phyloP scores from a whole-genome alignment of 2,888 invertebrate genomes.

The Lasius fuliginosus region DNA sequence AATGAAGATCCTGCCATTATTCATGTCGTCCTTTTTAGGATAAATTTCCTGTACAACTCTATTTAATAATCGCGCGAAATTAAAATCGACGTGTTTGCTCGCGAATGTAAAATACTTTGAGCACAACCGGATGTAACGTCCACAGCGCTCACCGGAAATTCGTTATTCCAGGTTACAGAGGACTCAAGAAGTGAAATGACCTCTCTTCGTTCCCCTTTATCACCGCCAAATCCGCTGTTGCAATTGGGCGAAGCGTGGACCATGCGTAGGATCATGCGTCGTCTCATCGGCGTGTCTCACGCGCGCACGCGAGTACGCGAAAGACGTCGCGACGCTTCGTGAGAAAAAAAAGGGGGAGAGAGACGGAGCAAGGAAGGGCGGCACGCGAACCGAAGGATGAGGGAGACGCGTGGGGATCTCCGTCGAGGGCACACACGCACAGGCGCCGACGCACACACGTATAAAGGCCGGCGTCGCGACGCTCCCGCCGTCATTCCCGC shows the following conservation, averaged over 20 bases:
- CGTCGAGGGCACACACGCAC: constrained; percentile 55
- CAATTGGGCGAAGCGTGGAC: background rate
- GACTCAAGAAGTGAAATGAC: background rate
- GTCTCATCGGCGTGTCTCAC: background rate
- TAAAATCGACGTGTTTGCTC: background rate
- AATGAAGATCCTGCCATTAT: background rate
- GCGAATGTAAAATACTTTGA: background rate
- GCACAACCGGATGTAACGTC: background rate
- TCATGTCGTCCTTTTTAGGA: background rate
- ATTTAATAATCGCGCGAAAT: background rate
- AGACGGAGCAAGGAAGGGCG: background rate
- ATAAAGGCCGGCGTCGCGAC: constrained; percentile 83
- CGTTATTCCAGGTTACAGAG: background rate
- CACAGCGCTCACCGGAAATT: constrained; percentile 4
- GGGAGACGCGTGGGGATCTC: constrained; percentile 39
- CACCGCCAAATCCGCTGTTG: background rate
- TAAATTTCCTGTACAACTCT: background rate
- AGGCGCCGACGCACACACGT: constrained; percentile 70
- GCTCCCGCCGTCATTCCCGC: constrained; percentile 83
- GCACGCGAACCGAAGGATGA: constrained; percentile 24
- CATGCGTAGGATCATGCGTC: background rate
- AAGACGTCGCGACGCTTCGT: constrained; percentile 27
- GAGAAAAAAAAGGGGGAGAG: background rate
- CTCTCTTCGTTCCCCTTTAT: background rate
- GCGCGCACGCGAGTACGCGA: background rate